These are phyloP conservation scores for Hydrochoerus hydrochaeris DNA, from an alignment of 2,113 vertebrate genomes.

Conservation along the genomic window DNA sequence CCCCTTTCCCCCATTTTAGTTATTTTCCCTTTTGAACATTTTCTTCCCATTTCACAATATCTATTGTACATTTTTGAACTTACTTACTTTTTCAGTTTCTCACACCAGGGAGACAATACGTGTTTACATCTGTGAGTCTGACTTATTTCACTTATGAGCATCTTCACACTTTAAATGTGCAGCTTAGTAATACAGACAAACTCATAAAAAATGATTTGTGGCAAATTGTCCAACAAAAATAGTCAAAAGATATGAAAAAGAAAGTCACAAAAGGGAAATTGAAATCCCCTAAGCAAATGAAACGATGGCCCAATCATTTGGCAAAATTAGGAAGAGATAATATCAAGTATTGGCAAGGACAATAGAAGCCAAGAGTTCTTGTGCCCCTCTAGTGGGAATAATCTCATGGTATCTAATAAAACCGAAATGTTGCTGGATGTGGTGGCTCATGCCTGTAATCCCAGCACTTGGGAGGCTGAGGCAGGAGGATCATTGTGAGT, in stretches of 20 bases:
- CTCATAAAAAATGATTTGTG: not conserved
- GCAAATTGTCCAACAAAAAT: not conserved
- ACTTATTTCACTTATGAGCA: too few species aligned
- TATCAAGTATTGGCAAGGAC: not conserved
- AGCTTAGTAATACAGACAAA: not conserved
- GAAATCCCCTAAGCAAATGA: not conserved
- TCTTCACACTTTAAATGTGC: not conserved
- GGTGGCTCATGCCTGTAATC: too few species aligned
- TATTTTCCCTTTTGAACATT: too few species aligned
- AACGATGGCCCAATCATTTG: not conserved
- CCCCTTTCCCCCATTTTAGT: too few species aligned
- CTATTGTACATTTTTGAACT: too few species aligned
- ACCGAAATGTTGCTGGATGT: too few species aligned
- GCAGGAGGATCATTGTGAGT: too few species aligned
- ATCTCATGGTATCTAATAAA: not conserved
- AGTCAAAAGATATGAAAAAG: not conserved
- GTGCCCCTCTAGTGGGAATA: not conserved
- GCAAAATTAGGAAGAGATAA: not conserved
- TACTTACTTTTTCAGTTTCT: too few species aligned
- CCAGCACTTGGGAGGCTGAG: too few species aligned
- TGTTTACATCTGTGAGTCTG: too few species aligned
- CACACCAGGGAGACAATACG: too few species aligned
- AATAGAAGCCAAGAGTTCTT: not conserved
- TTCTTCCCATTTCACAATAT: too few species aligned
- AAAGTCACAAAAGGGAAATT: slow-evolving; percentile 2